Base-by-base conservation (phyloP, 2,797 vertebrate genomes). In the Lindbergichthys nudifrons region DNA sequence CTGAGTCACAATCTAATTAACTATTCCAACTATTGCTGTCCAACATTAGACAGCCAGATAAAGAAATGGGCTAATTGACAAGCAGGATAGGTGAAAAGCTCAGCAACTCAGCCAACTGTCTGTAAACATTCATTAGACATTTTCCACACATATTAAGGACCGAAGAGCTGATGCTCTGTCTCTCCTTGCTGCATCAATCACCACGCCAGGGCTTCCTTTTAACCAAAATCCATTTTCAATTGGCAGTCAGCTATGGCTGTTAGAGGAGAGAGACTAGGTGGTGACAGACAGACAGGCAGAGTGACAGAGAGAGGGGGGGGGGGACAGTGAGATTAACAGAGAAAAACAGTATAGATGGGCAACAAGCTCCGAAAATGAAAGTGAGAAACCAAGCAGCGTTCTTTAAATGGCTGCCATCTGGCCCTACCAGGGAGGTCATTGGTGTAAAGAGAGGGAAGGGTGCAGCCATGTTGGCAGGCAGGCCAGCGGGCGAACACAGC, bases 361-460 rank as follows among this genome's bases (percentile, higher is more conserved):
- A 87, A 77, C 60, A 80, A 78, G 73, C 82, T 81, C 69, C 70
- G 59, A 79, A 84, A 87, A 68, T 71, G 54, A 82, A 70, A 80
- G 81, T 75, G 67, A 88, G 68, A 79, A 88, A 86, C 60, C 69
- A 80, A 77, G 39, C 64, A 56, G 60, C 19, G 48, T 58, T 77
- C 65, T 59, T 75, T 90, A 90, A 94, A 92, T 87, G 69, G 83
- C 80, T 56, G 65, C 86, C 88, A 89, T 91, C 86, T 93, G 90
- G 79, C 73, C 69, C 70, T 74, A 72, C 64, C 80, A 70, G 77
- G 83, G 77, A 88, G 80, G 75, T 82, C 47, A 87, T 89, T 82
- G 83, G 76, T 84, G 78, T 64, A 62, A 87, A 83, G 47, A 80
- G 56, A 76, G 61, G 73, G 81, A 70, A 76, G 54, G 52, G 74